A percentile compares a stretch with the other conserved stretches of the same genome.
Conservation (phyloP, 92 coral and sea anemone genomes). For the Phenganax stokvisi region DNA sequence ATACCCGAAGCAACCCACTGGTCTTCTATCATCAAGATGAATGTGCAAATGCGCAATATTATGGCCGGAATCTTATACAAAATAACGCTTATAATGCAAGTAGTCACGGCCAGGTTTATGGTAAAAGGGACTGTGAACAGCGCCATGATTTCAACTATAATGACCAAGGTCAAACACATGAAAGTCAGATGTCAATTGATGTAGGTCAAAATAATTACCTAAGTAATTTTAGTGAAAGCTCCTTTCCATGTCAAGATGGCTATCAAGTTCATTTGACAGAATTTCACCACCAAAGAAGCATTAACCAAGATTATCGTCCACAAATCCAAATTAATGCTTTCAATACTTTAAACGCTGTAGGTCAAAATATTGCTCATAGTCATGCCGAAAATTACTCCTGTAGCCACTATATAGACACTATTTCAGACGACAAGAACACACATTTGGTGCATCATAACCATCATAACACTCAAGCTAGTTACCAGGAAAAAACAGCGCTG, state of each 20-base stretch:
- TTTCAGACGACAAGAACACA: not conserved
- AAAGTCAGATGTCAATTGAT: not conserved
- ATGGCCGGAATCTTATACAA: not conserved
- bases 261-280: not conserved
- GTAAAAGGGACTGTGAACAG: not conserved
- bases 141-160: not conserved
- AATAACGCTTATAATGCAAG: not conserved
- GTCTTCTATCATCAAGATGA: not conserved
- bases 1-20: not conserved
- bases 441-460: not conserved
- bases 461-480: not conserved
- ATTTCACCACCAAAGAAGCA: not conserved
- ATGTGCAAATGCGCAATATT: not conserved
- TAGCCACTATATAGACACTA: not conserved
- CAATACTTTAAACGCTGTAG: not conserved
- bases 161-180: not conserved
- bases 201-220: too few relatives aligned
- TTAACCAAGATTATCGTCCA: not conserved
- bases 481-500: not conserved
- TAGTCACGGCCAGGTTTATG: not conserved
- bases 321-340: not conserved
- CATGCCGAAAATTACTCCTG: not conserved
- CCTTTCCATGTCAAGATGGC: not conserved
- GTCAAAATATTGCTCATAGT: not conserved
- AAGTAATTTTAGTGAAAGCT: too few relatives aligned